Conservation (phyloP, 2,797 vertebrate species). For the Anguilla obscura region DNA sequence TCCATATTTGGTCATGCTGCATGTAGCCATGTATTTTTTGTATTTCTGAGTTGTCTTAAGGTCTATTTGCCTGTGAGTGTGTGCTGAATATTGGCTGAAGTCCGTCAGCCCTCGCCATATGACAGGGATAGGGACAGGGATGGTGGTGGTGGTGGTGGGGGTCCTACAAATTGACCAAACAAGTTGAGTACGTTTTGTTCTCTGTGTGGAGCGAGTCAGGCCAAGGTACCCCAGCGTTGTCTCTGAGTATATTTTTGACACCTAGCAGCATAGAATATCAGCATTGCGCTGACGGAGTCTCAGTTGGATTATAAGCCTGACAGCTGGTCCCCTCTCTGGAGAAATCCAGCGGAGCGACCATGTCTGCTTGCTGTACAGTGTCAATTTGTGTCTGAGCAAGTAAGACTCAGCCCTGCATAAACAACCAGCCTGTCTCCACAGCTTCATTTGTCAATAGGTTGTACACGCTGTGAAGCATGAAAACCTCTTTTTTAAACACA, state of each 20-base stretch:
- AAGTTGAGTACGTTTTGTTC: constrained; percentile 13
- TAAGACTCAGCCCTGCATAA: constrained; percentile 53
- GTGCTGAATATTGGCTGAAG: background rate
- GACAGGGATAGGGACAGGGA: background rate
- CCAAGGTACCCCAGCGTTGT: background rate
- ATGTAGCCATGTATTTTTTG: background rate
- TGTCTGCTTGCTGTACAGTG: constrained; percentile 74
- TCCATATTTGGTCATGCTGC: background rate
- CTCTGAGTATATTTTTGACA: constrained; percentile 31
- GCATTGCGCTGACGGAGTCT: constrained; percentile 54
- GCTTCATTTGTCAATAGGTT: constrained; percentile 69
- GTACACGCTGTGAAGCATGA: constrained; percentile 72
- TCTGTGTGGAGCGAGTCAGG: background rate
- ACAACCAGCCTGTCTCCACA: constrained; percentile 68
- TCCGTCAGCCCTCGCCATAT: too few species aligned
- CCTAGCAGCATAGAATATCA: constrained; percentile 28
- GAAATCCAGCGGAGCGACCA: constrained; percentile 67
- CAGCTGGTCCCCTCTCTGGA: constrained; percentile 79
- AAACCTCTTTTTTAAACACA: constrained; percentile 35
- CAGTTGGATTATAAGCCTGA: constrained; percentile 78
- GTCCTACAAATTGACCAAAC: constrained; percentile 17
- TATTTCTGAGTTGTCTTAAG: background rate
- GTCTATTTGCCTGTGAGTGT: background rate
- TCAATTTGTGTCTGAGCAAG: constrained; percentile 76
- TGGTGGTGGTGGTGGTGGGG: background rate